Evolutionary conservation across 1,140 invertebrate species (phyloP), one percentile per base, ranked within the genome.

Genomic region (Caenorhabditis latens): DNA sequence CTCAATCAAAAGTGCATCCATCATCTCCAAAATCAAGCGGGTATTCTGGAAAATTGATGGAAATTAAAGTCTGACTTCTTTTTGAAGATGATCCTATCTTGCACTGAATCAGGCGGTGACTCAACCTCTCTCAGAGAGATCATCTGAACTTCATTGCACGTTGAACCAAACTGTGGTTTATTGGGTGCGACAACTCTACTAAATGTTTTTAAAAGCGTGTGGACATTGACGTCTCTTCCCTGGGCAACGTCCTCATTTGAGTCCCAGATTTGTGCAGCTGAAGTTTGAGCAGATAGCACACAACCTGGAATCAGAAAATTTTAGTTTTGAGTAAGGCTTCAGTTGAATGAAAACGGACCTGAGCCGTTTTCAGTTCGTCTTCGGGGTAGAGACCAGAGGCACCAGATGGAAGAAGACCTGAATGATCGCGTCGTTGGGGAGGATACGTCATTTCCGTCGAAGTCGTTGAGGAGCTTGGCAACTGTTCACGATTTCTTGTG

Each of bases 141-240:
- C 71, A 79, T 53, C 14, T 79, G 71, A 13, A 79, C 50, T 53
- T 79, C 71, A 79, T 79, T n/a, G 71, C 71, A n/a, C 53, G 53
- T 79, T 53, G 46, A 8, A 50, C 71, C 19, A 79, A n/a, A 13
- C 53, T 79, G 46, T 79, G 71, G 3, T 79, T 79, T 0, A 50
- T 19, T 24, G 71, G 71, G 53, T 79, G 71, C 46, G 50, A 53
- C n/a, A 50, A 13, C 19, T 79, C 71, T 0, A 79, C 71, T 19
- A 24, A 79, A 24, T 79, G 46, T 24, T 79, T 79, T 5, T 53
- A 79, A 24, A 53, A 79, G 9, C 71, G n/a, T 19, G 71, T 79
- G 6, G 71, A 79, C 13, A 79, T 79, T 14, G 71, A 79, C 14
- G 71, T 79, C 14, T 79, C 71, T 24, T 79, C 50, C 21, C 71